Evolutionary conservation across 2,113 vertebrate genomes (phyloP).

Genomic region (Nematolebias whitei): DNA sequence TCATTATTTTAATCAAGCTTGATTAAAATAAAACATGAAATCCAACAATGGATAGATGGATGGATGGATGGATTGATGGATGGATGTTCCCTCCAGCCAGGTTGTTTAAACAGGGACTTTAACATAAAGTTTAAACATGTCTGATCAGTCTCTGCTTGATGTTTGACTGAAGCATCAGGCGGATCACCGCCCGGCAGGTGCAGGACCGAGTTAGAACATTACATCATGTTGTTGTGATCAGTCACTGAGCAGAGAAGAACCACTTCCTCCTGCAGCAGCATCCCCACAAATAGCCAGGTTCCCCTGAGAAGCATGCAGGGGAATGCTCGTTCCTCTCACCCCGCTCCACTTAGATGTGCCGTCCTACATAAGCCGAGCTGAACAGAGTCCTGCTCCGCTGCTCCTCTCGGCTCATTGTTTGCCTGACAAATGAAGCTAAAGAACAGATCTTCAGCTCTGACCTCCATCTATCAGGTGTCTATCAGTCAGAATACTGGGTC

Average conservation of each 20-base stretch:
- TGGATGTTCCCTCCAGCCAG: neutral
- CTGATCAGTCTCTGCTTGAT: too few species aligned
- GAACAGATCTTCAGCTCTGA: neutral
- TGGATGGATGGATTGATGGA: too few species aligned
- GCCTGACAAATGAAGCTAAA: neutral
- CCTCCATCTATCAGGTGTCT: neutral
- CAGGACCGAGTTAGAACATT: too few species aligned
- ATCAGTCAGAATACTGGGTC: neutral
- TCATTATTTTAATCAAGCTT: too few species aligned
- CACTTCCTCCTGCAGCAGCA: slow-evolving; percentile 61
- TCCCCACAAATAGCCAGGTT: slow-evolving; percentile 78
- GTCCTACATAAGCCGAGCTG: slow-evolving; percentile 75
- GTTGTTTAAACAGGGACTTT: neutral
- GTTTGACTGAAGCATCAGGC: too few species aligned
- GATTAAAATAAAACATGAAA: too few species aligned
- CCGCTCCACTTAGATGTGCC: slow-evolving; percentile 61
- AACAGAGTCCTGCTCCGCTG: slow-evolving; percentile 17
- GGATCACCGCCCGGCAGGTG: neutral
- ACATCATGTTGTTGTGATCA: slow-evolving; percentile 27
- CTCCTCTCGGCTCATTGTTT: neutral
- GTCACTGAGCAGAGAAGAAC: slow-evolving; percentile 52
- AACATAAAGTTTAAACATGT: too few species aligned
- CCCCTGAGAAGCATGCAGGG: slow-evolving; percentile 74
- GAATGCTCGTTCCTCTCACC: slow-evolving; percentile 50
- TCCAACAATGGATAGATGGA: too few species aligned